Base-by-base conservation (phyloP, 2,797 vertebrate species). In the Merluccius polli region DNA sequence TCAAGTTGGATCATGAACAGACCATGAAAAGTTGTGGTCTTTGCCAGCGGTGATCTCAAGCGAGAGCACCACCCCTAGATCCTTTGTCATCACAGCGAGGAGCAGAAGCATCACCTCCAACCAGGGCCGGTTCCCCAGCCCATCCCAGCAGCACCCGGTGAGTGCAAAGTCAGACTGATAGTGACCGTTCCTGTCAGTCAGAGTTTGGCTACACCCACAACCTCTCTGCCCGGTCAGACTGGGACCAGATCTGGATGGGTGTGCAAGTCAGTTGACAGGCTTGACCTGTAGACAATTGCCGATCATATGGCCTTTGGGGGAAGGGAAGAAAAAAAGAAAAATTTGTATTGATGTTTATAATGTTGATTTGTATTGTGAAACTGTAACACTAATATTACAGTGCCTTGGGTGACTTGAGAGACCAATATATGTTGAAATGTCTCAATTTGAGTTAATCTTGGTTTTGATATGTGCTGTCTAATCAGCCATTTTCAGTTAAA, bases 1-100 rank as follows among this genome's bases (percentile, higher is more conserved):
- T 24, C 65, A 80, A 77, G 75, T 21, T 80, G 75, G 78, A 80
- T 52, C 63, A 79, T 70, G 75, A 79, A 31, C 73, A 71, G 78
- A 80, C 70, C 63, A 79, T 70, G 75, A 79, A 31, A 76, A 71
- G 24, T 72, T 35, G 67, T 68, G 65, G 65, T 68, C 65, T 29
- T 24, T 29, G 65, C 65, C 73, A 72, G 73, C 76, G 21, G 73
- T 75, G 35, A 24, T 78, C 36, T 72, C 69, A 68, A 29, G 70
- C 1, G 29, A 81, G 73, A 72, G 52, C 59, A 63, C 33, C 18
- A 78, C 70, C 0, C 72, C 16, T 11, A 38, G 48, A 68, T 68
- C 75, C 29, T 71, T 41, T 32, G 15, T 71, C 31, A 69, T n/a
- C n/a, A n/a, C 65, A 68, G 65, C n/a, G 24, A 7, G 65, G 65